A percentile compares a stretch with the other conserved stretches of the same genome.
Conservation (phyloP, 37 sponge, comb jelly and placozoan species). For the Lycopodina hypogea region DNA sequence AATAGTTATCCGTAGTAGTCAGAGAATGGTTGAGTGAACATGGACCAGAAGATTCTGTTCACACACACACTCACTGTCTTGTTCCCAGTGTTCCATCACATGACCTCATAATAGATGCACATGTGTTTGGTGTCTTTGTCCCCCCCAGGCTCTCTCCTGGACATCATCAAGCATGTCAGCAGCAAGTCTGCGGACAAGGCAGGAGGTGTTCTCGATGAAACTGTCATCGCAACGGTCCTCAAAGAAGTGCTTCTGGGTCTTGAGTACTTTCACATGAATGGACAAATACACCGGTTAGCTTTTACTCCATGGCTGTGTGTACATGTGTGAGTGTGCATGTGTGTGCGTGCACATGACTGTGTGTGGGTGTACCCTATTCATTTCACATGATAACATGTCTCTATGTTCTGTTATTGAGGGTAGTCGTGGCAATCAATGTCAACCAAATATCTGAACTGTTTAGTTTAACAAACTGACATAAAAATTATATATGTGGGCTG, state of each 20-base stretch:
- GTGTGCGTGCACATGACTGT: slow-evolving; percentile 48
- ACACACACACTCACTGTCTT: no score
- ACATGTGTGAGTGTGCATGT: slow-evolving; percentile 44
- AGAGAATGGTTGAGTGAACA: no score
- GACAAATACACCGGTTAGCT: slow-evolving; percentile 86
- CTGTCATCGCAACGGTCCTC: slow-evolving; percentile 84
- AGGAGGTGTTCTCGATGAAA: slow-evolving; percentile 81
- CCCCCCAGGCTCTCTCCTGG: slow-evolving; percentile 73
- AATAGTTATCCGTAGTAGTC: no score
- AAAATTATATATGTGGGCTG: no score
- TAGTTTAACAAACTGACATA: no score
- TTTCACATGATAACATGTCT: no score
- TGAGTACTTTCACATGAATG: slow-evolving; percentile 85
- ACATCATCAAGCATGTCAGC: slow-evolving; percentile 77
- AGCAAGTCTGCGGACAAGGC: slow-evolving; percentile 61
- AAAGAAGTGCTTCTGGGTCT: slow-evolving; percentile 81
- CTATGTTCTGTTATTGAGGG: no score
- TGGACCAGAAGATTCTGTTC: no score
- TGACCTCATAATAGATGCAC: no score
- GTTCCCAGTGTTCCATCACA: no score
- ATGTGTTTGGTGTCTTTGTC: neutral
- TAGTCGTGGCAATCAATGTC: no score
- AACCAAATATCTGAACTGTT: no score
- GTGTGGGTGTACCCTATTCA: slow-evolving; percentile 55
- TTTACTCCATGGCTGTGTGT: slow-evolving; percentile 33